Evolutionary conservation across 2,113 vertebrate genomes (phyloP).

Genomic region (Vireo altiloquus): DNA sequence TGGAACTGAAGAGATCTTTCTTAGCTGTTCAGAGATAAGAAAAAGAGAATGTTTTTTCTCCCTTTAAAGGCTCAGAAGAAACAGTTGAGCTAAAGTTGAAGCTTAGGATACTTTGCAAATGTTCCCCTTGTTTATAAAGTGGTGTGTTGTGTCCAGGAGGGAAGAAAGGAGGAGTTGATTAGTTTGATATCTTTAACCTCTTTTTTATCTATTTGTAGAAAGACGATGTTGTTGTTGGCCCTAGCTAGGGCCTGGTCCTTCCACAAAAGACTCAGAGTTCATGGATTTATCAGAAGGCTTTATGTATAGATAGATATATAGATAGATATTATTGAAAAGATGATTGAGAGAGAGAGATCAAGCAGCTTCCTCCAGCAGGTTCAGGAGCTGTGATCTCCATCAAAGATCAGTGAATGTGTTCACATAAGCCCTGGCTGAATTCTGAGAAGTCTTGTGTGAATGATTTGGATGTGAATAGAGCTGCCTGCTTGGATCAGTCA

Average conservation of each 20-base stretch:
- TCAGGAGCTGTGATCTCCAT: not conserved
- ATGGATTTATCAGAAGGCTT: no score
- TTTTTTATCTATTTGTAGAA: not conserved
- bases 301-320: no score
- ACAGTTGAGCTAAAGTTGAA: not conserved
- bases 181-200: not conserved
- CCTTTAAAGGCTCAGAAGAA: not conserved
- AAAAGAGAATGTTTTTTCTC: not conserved
- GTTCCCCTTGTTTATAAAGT: not conserved
- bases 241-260: no score
- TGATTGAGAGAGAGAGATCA: no score
- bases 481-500: not conserved
- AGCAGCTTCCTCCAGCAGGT: no score
- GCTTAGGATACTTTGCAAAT: not conserved
- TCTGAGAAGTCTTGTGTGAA: not conserved
- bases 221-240: no score
- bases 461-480: not conserved
- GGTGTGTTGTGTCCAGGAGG: not conserved
- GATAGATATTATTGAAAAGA: no score
- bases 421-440: not conserved
- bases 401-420: not conserved
- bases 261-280: no score
- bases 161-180: not conserved
- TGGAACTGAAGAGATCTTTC: not conserved
- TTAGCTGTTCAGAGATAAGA: not conserved